Evolutionary conservation across 2,888 invertebrate genomes (phyloP), one percentile per base, ranked within the genome.

Genomic region (Tridacna gigas): DNA sequence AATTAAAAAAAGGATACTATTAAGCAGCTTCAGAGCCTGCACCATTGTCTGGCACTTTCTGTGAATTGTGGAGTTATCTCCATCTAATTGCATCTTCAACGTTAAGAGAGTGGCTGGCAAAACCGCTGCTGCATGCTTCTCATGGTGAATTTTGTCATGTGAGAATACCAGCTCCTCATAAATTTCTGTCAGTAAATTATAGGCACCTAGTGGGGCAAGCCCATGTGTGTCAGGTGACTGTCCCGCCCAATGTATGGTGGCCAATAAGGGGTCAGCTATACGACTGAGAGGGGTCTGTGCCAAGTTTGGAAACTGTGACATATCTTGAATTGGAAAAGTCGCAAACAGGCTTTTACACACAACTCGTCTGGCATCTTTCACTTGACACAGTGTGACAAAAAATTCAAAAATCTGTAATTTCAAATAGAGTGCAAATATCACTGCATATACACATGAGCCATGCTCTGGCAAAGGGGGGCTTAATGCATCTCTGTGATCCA

Each of bases 351-450:
- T 82, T 71, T 86, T 88, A 83, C 89, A 89, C 3, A 90, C 84
- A 2, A 81, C 81, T 37, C 84, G 67, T 25, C 89, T 51, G 7
- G 95, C 84, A 0, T 90, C 90, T 12, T 92, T 91, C 20, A 95
- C 90, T 0, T 91, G 89, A 82, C 94, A 95, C 77, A 95, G 92
- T 0, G 93, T 89, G 60, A 94, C 89, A 22, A 95, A 87, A n/a
- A 95, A 89, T 79, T 95, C 95, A 89, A 94, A 94, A 51, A 95
- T 84, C 94, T 95, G 90, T 12, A 89, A 69, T 63, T n/a, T 5
- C 2, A 25, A 22, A 69, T 7, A 45, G n/a, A 5, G 28, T 37
- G 37, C 2, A 37, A 37, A 37, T 37, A 37, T 37, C 37, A 37
- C 7, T 37, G 37, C 37, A 37, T n/a, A n/a, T n/a, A n/a, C n/a